Base-by-base conservation (phyloP, 2,113 vertebrate genomes). In the Furnarius figulus region DNA sequence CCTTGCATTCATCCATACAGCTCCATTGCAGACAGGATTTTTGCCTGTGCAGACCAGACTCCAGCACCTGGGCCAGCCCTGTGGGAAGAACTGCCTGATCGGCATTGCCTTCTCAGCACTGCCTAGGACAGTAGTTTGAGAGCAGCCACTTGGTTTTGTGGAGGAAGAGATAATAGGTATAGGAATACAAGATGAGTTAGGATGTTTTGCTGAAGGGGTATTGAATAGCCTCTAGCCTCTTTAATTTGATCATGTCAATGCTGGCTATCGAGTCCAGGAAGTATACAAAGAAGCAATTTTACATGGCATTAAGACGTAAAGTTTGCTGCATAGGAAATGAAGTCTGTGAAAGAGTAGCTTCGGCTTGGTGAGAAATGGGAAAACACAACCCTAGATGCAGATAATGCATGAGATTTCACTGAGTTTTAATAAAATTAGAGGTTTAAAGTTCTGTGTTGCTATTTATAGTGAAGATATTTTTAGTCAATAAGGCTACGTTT, bases 301-400 rank as follows among this genome's bases (percentile, higher is more conserved):
- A 63, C 44, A 17, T 40, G 44, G 47, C 47, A 85, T 85, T 85
- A 85, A 67, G 73, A 87, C 92, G 80, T 49, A 39, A 72, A 63
- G 28, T 70, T 66, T 86, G 35, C 76, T 74, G 76, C 50, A 84
- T 47, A 40, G 42, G n/a, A 92, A 92, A n/a, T 42, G 58, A 76
- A 90, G 37, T 72, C 37, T 84, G 27, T 67, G 78, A 84, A 90
- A 81, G 24, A 6, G 18, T 25, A 87, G 49, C 27, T 87, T 72
- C 19, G 0, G 73, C 59, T 65, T 20, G 15, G 28, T 59, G 44
- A 87, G 49, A 87, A 87, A 90, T 50, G 35, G 65, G 39, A 88
- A 92, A 88, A 73, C 40, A 68, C 30, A 74, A 50, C 22, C 42
- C 49, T 59, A 76, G 37, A 73, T 71, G 61, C 28, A 73, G 59